Evolutionary conservation across 2,888 invertebrate species (phyloP).

Genomic region (Drosophila kuntzei): DNA sequence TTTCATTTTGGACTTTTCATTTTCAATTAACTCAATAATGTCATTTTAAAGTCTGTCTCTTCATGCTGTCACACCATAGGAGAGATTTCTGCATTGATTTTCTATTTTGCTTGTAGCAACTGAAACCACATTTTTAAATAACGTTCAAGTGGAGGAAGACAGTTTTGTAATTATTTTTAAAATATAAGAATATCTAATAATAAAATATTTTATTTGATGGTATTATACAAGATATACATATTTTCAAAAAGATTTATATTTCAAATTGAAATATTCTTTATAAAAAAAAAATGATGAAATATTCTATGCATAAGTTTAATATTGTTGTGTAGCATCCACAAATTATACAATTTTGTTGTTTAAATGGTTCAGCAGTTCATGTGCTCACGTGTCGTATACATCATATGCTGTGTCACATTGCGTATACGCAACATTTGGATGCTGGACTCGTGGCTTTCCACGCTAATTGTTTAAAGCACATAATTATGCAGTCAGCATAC

Average conservation of each 20-base stretch:
- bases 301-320: background rate
- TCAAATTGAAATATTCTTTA: background rate
- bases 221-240: no score
- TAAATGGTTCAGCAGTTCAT: conserved; percentile 8
- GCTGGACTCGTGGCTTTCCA: conserved; percentile 45
- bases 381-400: conserved; percentile 23
- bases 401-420: conserved; percentile 21
- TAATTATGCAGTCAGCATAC: conserved; percentile 59
- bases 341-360: conserved; percentile 6
- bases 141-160: background rate
- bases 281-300: background rate
- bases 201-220: no score
- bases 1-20: conserved; percentile 36
- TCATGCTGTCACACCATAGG: conserved; percentile 3
- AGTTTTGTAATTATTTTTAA: background rate
- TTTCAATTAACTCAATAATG: conserved; percentile 61
- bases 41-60: conserved; percentile 35
- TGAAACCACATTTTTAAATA: background rate
- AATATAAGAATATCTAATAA: background rate
- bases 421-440: conserved; percentile 36
- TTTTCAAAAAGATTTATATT: background rate
- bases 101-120: background rate
- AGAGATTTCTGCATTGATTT: conserved; percentile 16
- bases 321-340: background rate
- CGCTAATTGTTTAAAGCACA: conserved; percentile 69